These are phyloP conservation scores for Musca domestica DNA, from an alignment of 1,140 invertebrate species.

Conservation along the genomic window DNA sequence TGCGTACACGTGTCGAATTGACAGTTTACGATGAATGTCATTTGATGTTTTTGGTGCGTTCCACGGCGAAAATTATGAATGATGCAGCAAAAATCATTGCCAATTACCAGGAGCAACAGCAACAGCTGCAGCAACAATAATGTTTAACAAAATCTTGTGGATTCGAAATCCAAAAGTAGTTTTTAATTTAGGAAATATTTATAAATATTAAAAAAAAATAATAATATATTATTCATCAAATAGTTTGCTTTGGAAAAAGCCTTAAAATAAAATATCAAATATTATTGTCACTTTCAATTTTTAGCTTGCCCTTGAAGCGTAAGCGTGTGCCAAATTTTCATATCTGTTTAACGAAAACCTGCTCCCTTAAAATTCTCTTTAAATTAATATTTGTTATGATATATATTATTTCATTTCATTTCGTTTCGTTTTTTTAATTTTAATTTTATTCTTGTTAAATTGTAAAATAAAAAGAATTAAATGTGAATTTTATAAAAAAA, in stretches of 20 bases:
- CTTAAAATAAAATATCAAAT: background rate
- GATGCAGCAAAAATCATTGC: conserved; percentile 63
- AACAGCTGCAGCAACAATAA: conserved; percentile 6
- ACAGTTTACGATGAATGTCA: conserved; percentile 77
- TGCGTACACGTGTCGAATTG: conserved; percentile 69
- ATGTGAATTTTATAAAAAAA: background rate
- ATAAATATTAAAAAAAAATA: background rate
- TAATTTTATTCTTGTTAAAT: background rate
- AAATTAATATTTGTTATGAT: no score
- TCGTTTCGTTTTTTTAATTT: no score
- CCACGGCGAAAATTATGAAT: conserved; percentile 74
- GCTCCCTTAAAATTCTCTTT: background rate
- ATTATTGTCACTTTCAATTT: background rate
- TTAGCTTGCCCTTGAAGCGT: background rate
- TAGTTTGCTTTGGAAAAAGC: background rate
- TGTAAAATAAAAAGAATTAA: background rate
- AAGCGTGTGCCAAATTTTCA: conserved; percentile 14
- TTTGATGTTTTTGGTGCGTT: conserved; percentile 76
- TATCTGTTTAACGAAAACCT: background rate
- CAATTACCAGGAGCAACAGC: conserved; percentile 40
- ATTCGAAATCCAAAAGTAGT: background rate
- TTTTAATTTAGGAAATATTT: conserved; percentile 1
- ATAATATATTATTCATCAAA: no score
- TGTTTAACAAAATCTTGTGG: background rate
- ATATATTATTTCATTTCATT: no score